Evolutionary conservation across 2,888 invertebrate genomes (phyloP), one percentile per base, ranked within the genome.

Genomic region (Cosmorhoe ocellata): DNA sequence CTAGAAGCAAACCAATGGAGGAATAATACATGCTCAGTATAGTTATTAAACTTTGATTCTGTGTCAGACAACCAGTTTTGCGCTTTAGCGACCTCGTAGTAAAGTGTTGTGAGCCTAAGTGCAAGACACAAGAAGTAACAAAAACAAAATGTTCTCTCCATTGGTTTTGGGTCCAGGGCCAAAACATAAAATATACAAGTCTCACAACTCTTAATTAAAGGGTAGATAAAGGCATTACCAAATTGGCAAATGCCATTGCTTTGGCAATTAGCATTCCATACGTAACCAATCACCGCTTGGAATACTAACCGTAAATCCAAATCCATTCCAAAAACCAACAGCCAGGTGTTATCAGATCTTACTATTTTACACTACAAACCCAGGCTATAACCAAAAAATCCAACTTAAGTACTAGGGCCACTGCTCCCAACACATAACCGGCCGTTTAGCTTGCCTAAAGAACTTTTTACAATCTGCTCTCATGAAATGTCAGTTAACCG

Each of bases 251-350:
- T 31, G 10, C 12, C 24, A 14, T 38, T 8, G 12, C 12, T 32
- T 42, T 42, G 32, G 33, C 27, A 34, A 32, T 27, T 34, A 42
- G 33, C 30, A 42, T 42, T 42, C 24, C 12, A 33, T 26, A 7
- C n/a, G 10, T n/a, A 31, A 7, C 32, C 11, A 7, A 10, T 3
- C n/a, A 22, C 14, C 5, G 13, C 12, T 32, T 33, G 32, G 10
- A 42, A 42, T 24, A 32, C 22, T 41, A 10, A 18, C n/a, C 11
- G 30, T 10, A 37, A 18, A 11, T 18, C 8, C 10, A 18, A 33
- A 14, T n/a, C n/a, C 30, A 39, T 39, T 11, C 39, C 30, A 33
- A 33, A 42, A 42, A 42, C 26, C 13, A 42, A 42, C 24, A 41
- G 18, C 24, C 28, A 40, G 27, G 9, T 12, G 1, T 7, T 11